These are phyloP conservation scores for Hyaena hyaena DNA, from an alignment of 2,113 vertebrate genomes.

Conservation along the genomic window DNA sequence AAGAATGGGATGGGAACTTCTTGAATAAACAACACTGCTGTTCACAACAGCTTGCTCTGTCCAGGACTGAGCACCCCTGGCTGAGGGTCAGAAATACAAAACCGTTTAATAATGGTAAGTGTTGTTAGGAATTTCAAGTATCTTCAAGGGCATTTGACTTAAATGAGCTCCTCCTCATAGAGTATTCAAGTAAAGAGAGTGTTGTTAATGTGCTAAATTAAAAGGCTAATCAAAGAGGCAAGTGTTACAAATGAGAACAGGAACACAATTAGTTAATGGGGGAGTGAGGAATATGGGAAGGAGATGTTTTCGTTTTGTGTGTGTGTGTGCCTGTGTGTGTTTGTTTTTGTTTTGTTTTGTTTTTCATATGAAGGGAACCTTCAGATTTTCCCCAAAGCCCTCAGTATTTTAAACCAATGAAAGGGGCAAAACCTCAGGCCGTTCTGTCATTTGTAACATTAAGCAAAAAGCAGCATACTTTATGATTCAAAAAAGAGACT, in stretches of 20 bases:
- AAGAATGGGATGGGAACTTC: background rate
- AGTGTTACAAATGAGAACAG: slow-evolving; percentile 65
- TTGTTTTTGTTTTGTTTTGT: background rate
- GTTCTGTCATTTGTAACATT: background rate
- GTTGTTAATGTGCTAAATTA: slow-evolving; percentile 75
- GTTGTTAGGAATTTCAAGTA: slow-evolving; percentile 67
- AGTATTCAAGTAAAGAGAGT: slow-evolving; percentile 60
- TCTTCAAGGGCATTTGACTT: slow-evolving; percentile 76
- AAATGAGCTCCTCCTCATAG: slow-evolving; percentile 59
- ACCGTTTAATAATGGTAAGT: slow-evolving; percentile 63
- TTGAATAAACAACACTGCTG: background rate
- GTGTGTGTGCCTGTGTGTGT: background rate
- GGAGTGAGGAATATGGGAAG: background rate
- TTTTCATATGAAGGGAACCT: background rate
- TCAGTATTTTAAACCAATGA: background rate
- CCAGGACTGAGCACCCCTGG: background rate
- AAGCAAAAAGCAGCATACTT: background rate
- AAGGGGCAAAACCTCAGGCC: background rate
- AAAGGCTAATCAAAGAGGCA: slow-evolving; percentile 78
- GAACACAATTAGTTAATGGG: slow-evolving; percentile 76
- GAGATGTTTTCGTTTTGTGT: background rate
- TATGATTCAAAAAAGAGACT: background rate
- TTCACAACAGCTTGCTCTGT: background rate
- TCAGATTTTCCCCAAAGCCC: background rate
- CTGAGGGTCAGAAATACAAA: slow-evolving; percentile 64